Evolutionary conservation across 1,140 invertebrate genomes (phyloP), one percentile per base, ranked within the genome.

Genomic region (Heliconius congener): DNA sequence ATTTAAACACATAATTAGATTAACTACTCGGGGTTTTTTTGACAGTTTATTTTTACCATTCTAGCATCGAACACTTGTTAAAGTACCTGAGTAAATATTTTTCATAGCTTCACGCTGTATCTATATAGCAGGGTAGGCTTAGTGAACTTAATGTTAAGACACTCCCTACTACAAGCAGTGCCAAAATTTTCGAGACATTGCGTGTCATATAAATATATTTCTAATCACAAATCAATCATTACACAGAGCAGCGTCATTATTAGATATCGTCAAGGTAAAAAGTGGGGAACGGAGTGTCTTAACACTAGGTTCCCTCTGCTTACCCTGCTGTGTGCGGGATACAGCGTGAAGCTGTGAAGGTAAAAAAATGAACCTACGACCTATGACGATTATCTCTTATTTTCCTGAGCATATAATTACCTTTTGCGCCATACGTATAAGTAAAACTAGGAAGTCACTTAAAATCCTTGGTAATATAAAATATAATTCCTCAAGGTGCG

Each of bases 401-500:
- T 66, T 66, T 66, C 9, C 27, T 27, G 60, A n/a, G 8, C 27
- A 66, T 66, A 66, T 66, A 66, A 66, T 66, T 66, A 66, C 11
- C 60, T 66, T 30, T 66, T 66, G 60, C 60, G 60, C 60, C 57
- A 60, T 27, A 66, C 60, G 13, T 30, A 30, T 16, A 66, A 30
- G 6, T 16, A 13, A 30, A 30, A 66, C 60, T 9, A 66, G 60
- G 60, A 66, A 66, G 60, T 66, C 3, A 30, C 60, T 66, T 66
- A 66, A 60, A 60, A 60, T 60, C 55, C 55, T 60, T 60, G 55
- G 55, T 60, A 23, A 60, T 23, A 27, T 60, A 11, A 60, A 60
- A 60, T 60, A 60, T 11, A 23, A 60, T 60, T 60, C 55, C 55
- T 60, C 55, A 60, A 60, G 55, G 55, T 60, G 19, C 55, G 55